Percentiles rank a stretch among this genome's conserved stretches.
Conservation (phyloP, 1,140 invertebrate genomes). For the Brachionus plicatilis region DNA sequence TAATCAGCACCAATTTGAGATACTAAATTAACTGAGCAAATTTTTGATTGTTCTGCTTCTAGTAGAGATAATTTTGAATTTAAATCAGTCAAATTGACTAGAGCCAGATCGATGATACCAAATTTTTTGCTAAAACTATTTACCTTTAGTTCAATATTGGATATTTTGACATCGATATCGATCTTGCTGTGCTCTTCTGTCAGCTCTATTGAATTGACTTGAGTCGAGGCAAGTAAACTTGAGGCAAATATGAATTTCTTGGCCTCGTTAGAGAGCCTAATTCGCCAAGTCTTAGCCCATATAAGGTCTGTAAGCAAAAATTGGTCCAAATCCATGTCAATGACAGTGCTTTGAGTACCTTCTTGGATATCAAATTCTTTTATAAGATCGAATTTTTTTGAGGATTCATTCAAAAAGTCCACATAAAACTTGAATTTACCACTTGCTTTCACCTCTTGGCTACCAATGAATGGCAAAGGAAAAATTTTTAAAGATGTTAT, state of each 20-base stretch:
- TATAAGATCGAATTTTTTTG: constrained; percentile 2
- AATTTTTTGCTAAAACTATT: background rate
- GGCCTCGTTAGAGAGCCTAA: constrained; percentile 1
- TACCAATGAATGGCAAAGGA: constrained; percentile 14
- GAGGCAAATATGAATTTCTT: constrained; percentile 12
- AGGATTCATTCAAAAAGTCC: constrained; percentile 11
- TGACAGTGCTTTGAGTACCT: background rate
- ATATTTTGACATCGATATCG: background rate
- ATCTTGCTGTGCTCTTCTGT: background rate
- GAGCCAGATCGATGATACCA: background rate
- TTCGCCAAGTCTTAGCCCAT: constrained; percentile 1
- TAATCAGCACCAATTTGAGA: background rate
- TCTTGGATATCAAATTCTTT: constrained; percentile 32
- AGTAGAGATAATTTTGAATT: background rate
- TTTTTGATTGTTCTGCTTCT: background rate
- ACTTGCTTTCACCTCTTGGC: background rate
- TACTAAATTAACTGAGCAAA: background rate
- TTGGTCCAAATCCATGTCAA: background rate
- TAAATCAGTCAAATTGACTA: background rate
- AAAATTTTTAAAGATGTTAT: background rate
- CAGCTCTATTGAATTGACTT: constrained; percentile 12
- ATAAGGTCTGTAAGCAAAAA: background rate
- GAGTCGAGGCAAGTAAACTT: constrained; percentile 28
- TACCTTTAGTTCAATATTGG: background rate
- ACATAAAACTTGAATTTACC: background rate